phyloP scores from a whole-genome alignment of 2,113 vertebrate species.

The Sarotherodon lohbergeri region DNA sequence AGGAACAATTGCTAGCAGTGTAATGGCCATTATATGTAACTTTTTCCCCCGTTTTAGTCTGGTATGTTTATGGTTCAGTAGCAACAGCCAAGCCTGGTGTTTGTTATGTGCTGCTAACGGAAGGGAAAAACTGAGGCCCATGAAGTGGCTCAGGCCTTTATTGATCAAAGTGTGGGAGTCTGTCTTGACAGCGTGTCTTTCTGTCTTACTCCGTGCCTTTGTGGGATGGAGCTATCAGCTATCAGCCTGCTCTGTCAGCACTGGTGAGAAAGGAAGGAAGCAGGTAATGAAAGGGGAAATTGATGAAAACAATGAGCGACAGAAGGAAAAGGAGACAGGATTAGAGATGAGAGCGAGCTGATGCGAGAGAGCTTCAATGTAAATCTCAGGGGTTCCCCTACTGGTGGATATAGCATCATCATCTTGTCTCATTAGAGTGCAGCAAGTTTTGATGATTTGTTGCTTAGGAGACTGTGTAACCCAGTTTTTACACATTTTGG shows the following conservation, averaged over 20 bases:
- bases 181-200: neutral
- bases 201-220: neutral
- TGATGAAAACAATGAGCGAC: constrained; percentile 11
- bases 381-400: constrained; percentile 13
- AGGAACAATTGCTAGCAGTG: neutral
- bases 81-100: neutral
- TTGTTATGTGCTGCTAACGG: neutral
- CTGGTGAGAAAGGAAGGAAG: neutral
- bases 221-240: neutral
- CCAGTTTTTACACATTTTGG: neutral
- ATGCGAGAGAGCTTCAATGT: neutral
- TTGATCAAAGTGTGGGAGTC: constrained; percentile 28
- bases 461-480: neutral
- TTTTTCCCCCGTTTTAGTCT: neutral
- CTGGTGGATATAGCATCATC: neutral
- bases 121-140: neutral
- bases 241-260: constrained; percentile 36
- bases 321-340: neutral
- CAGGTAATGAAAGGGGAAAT: constrained; percentile 17
- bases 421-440: constrained; percentile 11
- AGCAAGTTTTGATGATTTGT: neutral
- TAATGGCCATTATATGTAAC: neutral
- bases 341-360: constrained; percentile 5
- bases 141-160: neutral
- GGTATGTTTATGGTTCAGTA: neutral